Base-by-base conservation (phyloP, 2,113 vertebrate species). In the Riparia riparia region DNA sequence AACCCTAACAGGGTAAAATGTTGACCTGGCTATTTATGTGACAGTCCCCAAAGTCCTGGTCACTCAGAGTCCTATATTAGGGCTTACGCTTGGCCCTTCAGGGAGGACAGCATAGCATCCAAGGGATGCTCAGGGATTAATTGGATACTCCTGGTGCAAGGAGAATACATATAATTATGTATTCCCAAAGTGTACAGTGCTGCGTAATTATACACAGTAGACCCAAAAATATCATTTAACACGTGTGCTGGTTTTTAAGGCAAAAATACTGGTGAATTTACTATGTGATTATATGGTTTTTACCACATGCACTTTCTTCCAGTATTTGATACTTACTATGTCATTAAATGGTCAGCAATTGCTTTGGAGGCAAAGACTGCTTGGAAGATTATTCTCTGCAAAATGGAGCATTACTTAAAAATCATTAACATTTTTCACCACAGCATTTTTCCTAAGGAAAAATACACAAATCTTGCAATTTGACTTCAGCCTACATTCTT, bases 191-290 rank as follows among this genome's bases (percentile, higher is more conserved):
- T 93, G 73, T 95, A 96, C 15, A 19, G 92, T 96, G 72, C 86
- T 97, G 81, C 21, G 93, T 97, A 97, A 98, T 97, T 97, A 96
- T n/a, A 97, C 93, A 91, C 80, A 73, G 96, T 86, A 84, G 90
- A 97, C 89, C 96, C 97, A 93, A 96, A 97, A 98, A 98, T 98
- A 98, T 97, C 88, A 95, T 97, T 98, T 97, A 97, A 98, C 97
- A 98, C 82, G 44, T 97, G 97, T 98, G 97, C 94, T 98, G 97
- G 95, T 96, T 98, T 98, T 97, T 97, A 97, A 97, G 94, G 86
- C 96, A 97, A 97, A 97, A 97, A 96, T 98, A 98, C 97, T 96
- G 92, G 96, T 97, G 94, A 97, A 97, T 97, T 97, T 97, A 89
- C 97, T 97, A 95, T 86, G 96, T 97, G 96, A 98, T 98, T 98